A percentile compares a stretch with the other conserved stretches of the same genome.
phyloP scores from a whole-genome alignment of 2,113 vertebrate species.

The Ptilonorhynchus violaceus region DNA sequence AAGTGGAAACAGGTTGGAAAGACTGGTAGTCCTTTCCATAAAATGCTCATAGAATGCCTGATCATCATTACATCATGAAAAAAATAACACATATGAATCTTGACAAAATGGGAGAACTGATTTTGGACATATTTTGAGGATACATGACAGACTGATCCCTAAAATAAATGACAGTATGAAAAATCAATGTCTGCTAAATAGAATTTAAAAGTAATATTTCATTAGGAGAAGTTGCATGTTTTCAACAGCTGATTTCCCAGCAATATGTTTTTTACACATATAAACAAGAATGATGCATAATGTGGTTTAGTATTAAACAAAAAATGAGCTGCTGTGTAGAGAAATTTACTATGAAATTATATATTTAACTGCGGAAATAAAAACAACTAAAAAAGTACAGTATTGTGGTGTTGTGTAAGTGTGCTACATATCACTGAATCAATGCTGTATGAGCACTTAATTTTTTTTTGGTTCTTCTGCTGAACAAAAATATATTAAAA shows the following conservation, averaged over 20 bases:
- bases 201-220: background rate
- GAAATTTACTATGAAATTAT: background rate
- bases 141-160: background rate
- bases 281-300: background rate
- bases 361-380: background rate
- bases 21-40: background rate
- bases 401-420: background rate
- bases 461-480: background rate
- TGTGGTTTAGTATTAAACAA: background rate
- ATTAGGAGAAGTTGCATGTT: background rate
- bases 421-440: background rate
- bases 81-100: background rate
- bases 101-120: background rate
- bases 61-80: background rate
- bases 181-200: background rate
- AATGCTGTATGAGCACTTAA: background rate
- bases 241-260: background rate
- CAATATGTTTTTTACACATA: background rate
- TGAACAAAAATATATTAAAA: background rate
- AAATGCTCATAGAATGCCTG: background rate
- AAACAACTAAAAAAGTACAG: background rate
- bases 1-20: background rate
- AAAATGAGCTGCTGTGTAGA: background rate
- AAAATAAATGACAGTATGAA: background rate
- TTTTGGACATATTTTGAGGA: background rate